These are phyloP conservation scores for Atlantisia rogersi DNA, from an alignment of 2,113 vertebrate species.

Conservation along the genomic window DNA sequence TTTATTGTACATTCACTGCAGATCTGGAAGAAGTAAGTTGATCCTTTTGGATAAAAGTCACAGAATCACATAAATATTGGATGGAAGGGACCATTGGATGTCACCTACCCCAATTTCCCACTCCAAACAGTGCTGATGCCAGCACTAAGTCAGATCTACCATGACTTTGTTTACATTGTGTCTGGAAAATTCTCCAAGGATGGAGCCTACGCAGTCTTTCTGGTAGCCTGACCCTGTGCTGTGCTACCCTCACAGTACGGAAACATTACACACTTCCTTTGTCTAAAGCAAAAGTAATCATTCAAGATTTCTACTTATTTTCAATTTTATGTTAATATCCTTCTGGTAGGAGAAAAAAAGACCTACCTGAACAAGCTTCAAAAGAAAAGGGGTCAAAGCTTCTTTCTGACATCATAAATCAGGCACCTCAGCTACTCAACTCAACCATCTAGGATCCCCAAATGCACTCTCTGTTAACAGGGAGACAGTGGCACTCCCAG, in stretches of 20 bases:
- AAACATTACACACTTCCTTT: background rate
- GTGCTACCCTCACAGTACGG: background rate
- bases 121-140: background rate
- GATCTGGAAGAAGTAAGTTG: background rate
- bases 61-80: background rate
- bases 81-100: background rate
- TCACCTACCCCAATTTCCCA: background rate
- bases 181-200: background rate
- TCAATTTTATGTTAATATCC: background rate
- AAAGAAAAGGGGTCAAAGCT: background rate
- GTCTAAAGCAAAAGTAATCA: background rate
- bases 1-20: background rate
- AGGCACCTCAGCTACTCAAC: background rate
- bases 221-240: background rate
- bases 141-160: background rate
- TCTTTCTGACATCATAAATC: background rate
- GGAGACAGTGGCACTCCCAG: background rate
- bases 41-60: background rate
- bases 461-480: background rate
- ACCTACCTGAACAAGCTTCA: background rate
- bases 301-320: background rate
- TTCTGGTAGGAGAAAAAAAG: background rate
- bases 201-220: background rate
- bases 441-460: background rate
- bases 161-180: background rate